Evolutionary conservation across 1,140 invertebrate species (phyloP).

Genomic region (Zeugodacus cucurbitae): DNA sequence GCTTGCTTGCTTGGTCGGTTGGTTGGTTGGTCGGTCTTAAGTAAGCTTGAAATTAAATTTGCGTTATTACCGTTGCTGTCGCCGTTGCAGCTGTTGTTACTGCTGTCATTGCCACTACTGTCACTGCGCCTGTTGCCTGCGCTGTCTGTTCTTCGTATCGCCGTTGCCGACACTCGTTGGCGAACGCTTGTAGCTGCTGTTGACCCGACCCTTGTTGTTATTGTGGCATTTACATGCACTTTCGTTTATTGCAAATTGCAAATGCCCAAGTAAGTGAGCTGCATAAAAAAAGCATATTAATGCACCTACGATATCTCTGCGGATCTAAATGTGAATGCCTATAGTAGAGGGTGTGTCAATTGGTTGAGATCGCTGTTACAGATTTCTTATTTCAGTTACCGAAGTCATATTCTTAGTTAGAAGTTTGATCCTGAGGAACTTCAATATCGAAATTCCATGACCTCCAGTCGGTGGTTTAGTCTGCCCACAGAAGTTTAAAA

Average conservation of each 20-base stretch:
- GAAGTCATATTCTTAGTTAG: too few relatives aligned
- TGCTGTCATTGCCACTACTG: not conserved
- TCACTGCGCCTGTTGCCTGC: not conserved
- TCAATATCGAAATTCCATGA: too few relatives aligned
- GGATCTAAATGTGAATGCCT: too few relatives aligned
- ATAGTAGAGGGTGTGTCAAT: too few relatives aligned
- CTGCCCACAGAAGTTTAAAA: too few relatives aligned
- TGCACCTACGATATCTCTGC: too few relatives aligned
- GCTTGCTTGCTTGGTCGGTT: not conserved
- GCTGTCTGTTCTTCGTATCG: not conserved
- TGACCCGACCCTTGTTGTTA: not conserved
- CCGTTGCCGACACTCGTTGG: not conserved
- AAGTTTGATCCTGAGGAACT: too few relatives aligned
- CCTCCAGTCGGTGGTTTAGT: too few relatives aligned
- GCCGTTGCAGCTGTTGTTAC: not conserved
- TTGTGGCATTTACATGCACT: constrained; percentile 30
- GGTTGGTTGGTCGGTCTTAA: not conserved
- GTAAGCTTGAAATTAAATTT: constrained; percentile 35
- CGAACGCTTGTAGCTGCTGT: not conserved
- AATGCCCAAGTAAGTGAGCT: not conserved
- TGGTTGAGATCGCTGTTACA: too few relatives aligned
- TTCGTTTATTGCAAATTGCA: not conserved
- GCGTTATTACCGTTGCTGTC: not conserved
- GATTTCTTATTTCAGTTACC: too few relatives aligned
- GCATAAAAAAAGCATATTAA: not conserved